Base-by-base conservation (phyloP, 2,113 vertebrate genomes). In the Dasyurus viverrinus region DNA sequence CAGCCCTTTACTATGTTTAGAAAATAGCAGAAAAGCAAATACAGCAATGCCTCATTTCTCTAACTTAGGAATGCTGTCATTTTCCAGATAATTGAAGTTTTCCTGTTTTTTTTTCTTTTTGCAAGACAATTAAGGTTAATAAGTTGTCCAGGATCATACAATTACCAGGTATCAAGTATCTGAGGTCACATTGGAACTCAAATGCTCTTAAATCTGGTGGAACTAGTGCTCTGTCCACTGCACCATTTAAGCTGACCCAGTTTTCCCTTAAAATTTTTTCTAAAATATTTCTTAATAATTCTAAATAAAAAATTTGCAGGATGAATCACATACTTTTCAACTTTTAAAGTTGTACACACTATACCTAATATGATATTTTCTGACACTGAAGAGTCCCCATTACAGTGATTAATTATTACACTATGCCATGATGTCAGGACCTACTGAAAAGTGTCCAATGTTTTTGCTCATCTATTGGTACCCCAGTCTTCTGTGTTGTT, bases 1-100 rank as follows among this genome's bases (percentile, higher is more conserved):
- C 6, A 93, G 53, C 7, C 92, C 27, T 14, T 54, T 94, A 90
- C 48, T 90, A 89, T 47, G 19, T 91, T 93, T 57, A 84, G 90
- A 54, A 25, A 89, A 90, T 19, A 89, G 24, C 60, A 30, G 42
- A 92, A 92, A 92, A 3, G 8, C 26, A 91, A 91, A 1, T 57
- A 42, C 22, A 23, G 19, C 14, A 84, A 22, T 84, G 16, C 19
- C 42, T 42, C 68, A 84, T 84, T 84, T 42, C 42, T 84, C n/a
- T n/a, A 84, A 84, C 16, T 42, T 42, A 42, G 36, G 68, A 42
- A 84, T 84, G 23, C 16, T 84, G 60, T 76, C 30, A 76, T 76
- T 76, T 76, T n/a, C 36, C 4, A 76, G 12, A n/a, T n/a, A 76
- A 76, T n/a, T n/a, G 16, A 84, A 84, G 16, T 22, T 76, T 76